Conservation (phyloP, 2,113 vertebrate genomes). For the Ceyx melanurus region DNA sequence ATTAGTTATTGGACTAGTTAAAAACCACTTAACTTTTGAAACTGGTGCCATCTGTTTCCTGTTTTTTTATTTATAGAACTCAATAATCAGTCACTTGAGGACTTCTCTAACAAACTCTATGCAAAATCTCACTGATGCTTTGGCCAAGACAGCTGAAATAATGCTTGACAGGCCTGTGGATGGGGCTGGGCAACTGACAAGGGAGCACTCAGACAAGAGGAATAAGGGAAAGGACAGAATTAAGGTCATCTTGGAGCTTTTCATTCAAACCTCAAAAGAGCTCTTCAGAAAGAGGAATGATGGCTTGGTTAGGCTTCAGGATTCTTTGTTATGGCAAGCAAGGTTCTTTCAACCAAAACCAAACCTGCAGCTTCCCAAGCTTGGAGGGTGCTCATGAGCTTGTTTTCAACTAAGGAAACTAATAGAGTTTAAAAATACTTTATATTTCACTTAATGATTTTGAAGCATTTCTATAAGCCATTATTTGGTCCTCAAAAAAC, state of each 20-base stretch:
- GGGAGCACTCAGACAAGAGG: background rate
- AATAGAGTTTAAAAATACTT: background rate
- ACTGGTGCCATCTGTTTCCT: slow-evolving; percentile 28
- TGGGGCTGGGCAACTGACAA: background rate
- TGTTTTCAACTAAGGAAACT: background rate
- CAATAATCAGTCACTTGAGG: background rate
- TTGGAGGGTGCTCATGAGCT: background rate
- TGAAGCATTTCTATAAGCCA: background rate
- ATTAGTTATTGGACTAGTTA: slow-evolving; percentile 47
- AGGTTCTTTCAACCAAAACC: background rate
- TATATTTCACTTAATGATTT: background rate
- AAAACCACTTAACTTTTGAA: slow-evolving; percentile 21
- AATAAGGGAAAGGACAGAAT: background rate
- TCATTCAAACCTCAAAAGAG: background rate
- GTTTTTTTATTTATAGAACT: slow-evolving; percentile 13
- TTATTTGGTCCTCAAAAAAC: background rate
- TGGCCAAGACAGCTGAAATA: background rate
- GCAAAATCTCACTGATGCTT: background rate
- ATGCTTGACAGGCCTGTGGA: background rate
- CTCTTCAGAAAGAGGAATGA: background rate
- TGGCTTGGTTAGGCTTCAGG: background rate
- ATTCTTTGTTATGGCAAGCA: background rate
- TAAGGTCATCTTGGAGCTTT: background rate
- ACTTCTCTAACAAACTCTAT: background rate
- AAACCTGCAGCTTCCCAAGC: background rate